A percentile compares a stretch with the other conserved stretches of the same genome.
phyloP scores from a whole-genome alignment of 2,888 invertebrate species.

The Limnephilus marmoratus region DNA sequence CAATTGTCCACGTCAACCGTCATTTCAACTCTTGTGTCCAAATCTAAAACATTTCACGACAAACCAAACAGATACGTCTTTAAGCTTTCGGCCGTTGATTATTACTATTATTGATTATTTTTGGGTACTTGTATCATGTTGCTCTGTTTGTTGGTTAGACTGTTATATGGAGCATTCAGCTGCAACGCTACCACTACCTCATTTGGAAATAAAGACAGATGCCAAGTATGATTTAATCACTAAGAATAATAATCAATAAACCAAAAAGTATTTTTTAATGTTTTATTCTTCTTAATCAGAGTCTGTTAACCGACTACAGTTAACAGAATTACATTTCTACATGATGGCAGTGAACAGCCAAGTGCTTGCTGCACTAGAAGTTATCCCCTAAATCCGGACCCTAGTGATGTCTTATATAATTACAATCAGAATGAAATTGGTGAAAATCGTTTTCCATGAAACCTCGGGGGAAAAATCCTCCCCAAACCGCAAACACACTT shows the following conservation, averaged over 20 bases:
- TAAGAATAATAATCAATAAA: not conserved
- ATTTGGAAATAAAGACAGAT: not conserved
- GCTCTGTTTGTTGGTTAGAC: not conserved
- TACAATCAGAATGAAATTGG: not conserved
- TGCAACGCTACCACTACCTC: not conserved
- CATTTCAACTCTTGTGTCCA: not conserved
- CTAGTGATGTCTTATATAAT: not conserved
- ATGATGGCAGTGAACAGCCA: not conserved
- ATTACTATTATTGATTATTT: not conserved
- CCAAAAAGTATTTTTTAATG: not conserved
- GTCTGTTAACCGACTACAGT: not conserved
- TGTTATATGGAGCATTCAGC: not conserved
- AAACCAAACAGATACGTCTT: not conserved
- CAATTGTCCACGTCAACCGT: conserved; percentile 52
- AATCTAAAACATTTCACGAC: not conserved
- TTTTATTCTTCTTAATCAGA: not conserved
- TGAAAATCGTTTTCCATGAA: not conserved
- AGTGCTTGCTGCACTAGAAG: not conserved
- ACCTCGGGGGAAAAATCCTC: not conserved
- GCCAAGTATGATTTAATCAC: not conserved
- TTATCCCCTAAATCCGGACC: not conserved
- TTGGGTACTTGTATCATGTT: not conserved
- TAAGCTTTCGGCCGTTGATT: not conserved
- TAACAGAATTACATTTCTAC: not conserved
- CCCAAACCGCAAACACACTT: not conserved